A percentile compares a stretch with the other conserved stretches of the same genome.
Conservation (phyloP, 1,140 invertebrate genomes). For the Bombyx mori region DNA sequence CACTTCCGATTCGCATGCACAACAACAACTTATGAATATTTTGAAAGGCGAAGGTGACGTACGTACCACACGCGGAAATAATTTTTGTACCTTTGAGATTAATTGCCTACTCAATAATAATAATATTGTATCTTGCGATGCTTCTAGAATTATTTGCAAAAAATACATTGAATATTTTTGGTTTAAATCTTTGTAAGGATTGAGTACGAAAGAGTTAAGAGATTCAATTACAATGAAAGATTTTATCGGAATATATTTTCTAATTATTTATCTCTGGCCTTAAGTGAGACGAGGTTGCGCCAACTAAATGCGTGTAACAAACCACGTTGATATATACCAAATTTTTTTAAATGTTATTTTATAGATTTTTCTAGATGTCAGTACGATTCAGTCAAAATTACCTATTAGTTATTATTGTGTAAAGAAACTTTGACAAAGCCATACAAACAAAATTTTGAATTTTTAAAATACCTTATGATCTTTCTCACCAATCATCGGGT, state of each 20-base stretch:
- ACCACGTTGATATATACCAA: too few species aligned
- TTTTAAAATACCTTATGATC: too few species aligned
- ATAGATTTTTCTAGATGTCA: too few species aligned
- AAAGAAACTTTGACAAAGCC: too few species aligned
- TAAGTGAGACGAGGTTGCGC: slow-evolving; percentile 9
- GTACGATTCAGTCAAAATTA: too few species aligned
- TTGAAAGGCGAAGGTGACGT: slow-evolving; percentile 50
- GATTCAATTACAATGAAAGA: too few species aligned
- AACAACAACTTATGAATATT: slow-evolving; percentile 40
- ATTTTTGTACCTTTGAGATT: slow-evolving; percentile 11
- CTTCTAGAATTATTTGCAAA: not conserved
- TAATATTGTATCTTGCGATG: slow-evolving; percentile 2
- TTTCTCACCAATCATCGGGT: too few species aligned
- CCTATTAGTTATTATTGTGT: too few species aligned
- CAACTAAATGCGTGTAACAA: slow-evolving; percentile 7
- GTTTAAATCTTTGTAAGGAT: slow-evolving; percentile 5
- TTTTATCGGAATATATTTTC: slow-evolving; percentile 7
- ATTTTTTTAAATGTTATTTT: too few species aligned
- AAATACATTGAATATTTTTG: slow-evolving; percentile 6
- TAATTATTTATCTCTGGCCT: slow-evolving; percentile 10
- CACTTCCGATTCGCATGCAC: slow-evolving; percentile 67
- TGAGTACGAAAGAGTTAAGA: slow-evolving; percentile 1
- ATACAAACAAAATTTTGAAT: too few species aligned
- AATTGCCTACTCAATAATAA: slow-evolving; percentile 3
- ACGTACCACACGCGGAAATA: slow-evolving; percentile 28